phyloP scores from a whole-genome alignment of 2,888 invertebrate genomes.

The Strigamia maritima region DNA sequence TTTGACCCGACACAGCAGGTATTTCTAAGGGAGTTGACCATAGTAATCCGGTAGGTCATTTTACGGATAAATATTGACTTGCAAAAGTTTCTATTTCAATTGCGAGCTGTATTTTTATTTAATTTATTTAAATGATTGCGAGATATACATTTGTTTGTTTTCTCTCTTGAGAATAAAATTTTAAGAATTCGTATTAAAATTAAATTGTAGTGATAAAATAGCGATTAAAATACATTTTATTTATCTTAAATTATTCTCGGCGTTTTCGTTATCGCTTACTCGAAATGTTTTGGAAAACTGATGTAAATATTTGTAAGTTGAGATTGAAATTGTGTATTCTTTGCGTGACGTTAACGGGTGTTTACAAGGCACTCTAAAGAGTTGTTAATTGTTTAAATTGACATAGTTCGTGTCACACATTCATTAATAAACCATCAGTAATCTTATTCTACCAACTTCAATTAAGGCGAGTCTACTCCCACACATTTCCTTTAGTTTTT shows the following conservation, averaged over 20 bases:
- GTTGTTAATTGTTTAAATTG: conserved; percentile 13
- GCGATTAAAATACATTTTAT: no score
- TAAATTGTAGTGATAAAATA: no score
- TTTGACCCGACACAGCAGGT: conserved; percentile 15
- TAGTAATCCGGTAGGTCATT: background rate
- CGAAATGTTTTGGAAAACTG: background rate
- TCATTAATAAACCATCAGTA: background rate
- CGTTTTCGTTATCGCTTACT: background rate
- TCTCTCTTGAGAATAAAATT: background rate
- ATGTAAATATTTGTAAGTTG: background rate
- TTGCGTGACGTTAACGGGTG: background rate
- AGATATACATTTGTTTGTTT: background rate
- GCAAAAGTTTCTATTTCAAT: background rate
- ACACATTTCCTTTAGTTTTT: background rate
- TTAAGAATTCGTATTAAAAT: no score
- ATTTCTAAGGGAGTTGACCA: background rate
- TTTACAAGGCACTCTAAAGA: background rate
- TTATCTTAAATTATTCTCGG: background rate
- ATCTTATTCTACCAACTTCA: background rate
- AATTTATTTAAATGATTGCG: conserved; percentile 3
- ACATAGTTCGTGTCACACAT: background rate
- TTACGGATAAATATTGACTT: background rate
- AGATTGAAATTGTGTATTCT: conserved; percentile 14
- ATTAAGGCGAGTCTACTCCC: background rate
- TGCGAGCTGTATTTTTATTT: background rate